Base-by-base conservation (phyloP, 2,113 vertebrate genomes). In the Lagopus leucura region DNA sequence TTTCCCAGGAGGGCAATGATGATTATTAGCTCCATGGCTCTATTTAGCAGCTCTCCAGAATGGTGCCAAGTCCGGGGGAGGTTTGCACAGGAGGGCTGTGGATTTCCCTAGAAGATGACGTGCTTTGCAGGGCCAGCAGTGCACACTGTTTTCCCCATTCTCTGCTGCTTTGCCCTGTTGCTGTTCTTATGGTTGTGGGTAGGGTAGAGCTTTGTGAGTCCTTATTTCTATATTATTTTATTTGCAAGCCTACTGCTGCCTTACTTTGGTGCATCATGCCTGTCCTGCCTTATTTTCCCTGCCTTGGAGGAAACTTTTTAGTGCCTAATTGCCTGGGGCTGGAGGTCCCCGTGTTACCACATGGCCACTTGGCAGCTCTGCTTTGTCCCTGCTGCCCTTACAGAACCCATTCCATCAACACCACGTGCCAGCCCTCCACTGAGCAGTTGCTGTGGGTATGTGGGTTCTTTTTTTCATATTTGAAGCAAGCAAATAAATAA, bases 401-500 rank as follows among this genome's bases (percentile, higher is more conserved):
- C n/a, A 36, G 8, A 21, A 1, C 6, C 1, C 36, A 0, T 19
- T 50, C 19, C 30, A 27, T 28, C 36, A 25, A 28, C 10, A 9
- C 42, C 89, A 90, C 92, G 84, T 95, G 89, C 63, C 95, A 94
- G 72, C 79, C 43, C 75, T 94, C 91, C 87, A 13, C 3, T 4
- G 52, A 92, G 79, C 16, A 5, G 27, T 17, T 16, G 24, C 13
- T 16, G 21, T 0, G 19, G 9, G 27, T 2, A 1, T 30, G 36
- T 5, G 4, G 10, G 8, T 50, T 7, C 34, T 61, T 47, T 12
- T 78, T 25, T 57, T 27, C 45, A 73, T 77, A 81, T 60, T 70
- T 55, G 36, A 90, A 88, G 86, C 7, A 1, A 73, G 50, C 76
- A 82, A 88, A 90, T 93, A 94, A 96, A 91, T 86, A 96, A 95